phyloP scores from a whole-genome alignment of 2,888 invertebrate species.

The Pollenia angustigena region DNA sequence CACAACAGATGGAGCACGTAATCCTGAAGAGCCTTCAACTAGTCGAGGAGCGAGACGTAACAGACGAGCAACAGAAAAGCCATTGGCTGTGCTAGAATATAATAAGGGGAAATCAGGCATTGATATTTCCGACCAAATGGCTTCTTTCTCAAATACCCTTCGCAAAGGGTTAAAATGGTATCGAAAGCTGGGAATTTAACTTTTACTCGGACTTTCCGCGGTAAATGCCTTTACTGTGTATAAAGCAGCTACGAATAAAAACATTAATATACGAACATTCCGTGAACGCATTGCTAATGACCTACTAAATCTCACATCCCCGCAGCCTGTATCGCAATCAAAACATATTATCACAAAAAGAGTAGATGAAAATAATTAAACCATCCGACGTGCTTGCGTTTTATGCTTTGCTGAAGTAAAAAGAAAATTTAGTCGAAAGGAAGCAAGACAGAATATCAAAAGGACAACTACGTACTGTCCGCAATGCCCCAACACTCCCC shows the following conservation, averaged over 20 bases:
- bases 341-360: constrained; percentile 34
- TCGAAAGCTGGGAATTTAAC: constrained; percentile 52
- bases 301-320: constrained; percentile 39
- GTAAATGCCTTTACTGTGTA: constrained; percentile 37
- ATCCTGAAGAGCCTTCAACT: too few species aligned
- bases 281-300: constrained; percentile 29
- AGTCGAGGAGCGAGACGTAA: too few species aligned
- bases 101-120: too few species aligned
- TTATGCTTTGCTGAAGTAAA: constrained; percentile 19
- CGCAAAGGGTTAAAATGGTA: constrained; percentile 59
- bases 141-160: constrained; percentile 26
- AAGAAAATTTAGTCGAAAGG: constrained; percentile 36
- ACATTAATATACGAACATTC: constrained; percentile 41
- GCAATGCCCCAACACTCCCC: constrained; percentile 43
- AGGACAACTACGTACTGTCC: constrained; percentile 35
- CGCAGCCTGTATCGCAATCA: constrained; percentile 16
- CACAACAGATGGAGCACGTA: too few species aligned
- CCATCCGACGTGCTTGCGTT: constrained; percentile 35
- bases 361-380: constrained; percentile 12
- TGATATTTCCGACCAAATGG: constrained; percentile 23
- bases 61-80: too few species aligned
- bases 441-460: constrained; percentile 42
- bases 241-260: constrained; percentile 37
- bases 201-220: constrained; percentile 17
- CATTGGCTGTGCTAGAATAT: too few species aligned